phyloP scores from a whole-genome alignment of 2,113 vertebrate species.

The Thomomys bottae region DNA sequence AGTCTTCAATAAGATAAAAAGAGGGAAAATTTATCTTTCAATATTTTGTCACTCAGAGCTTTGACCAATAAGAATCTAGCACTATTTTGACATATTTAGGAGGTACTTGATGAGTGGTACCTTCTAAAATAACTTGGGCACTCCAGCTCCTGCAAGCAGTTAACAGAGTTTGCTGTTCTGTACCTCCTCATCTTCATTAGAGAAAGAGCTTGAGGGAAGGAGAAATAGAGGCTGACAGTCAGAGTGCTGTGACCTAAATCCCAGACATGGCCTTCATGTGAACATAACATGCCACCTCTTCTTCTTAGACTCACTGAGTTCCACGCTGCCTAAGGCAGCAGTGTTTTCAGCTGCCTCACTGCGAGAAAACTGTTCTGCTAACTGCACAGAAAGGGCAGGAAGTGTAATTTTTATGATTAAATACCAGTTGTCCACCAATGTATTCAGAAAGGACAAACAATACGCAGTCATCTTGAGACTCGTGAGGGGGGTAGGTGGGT shows the following conservation, averaged over 20 bases:
- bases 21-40: neutral
- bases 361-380: neutral
- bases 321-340: neutral
- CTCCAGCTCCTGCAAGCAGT: neutral
- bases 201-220: neutral
- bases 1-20: neutral
- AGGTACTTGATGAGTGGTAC: neutral
- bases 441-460: conserved; percentile 8
- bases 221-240: neutral
- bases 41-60: neutral
- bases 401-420: neutral
- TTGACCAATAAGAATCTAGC: neutral
- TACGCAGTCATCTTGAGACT: neutral
- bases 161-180: neutral
- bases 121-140: neutral
- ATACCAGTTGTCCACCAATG: neutral
- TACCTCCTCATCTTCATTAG: neutral
- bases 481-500: neutral
- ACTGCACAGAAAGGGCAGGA: neutral
- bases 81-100: neutral
- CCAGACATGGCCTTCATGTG: neutral
- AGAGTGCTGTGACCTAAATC: neutral
- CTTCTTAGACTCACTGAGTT: neutral
- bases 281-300: neutral
- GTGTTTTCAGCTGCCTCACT: neutral